Conservation (phyloP, 2,797 vertebrate genomes). For the Todus mexicanus region DNA sequence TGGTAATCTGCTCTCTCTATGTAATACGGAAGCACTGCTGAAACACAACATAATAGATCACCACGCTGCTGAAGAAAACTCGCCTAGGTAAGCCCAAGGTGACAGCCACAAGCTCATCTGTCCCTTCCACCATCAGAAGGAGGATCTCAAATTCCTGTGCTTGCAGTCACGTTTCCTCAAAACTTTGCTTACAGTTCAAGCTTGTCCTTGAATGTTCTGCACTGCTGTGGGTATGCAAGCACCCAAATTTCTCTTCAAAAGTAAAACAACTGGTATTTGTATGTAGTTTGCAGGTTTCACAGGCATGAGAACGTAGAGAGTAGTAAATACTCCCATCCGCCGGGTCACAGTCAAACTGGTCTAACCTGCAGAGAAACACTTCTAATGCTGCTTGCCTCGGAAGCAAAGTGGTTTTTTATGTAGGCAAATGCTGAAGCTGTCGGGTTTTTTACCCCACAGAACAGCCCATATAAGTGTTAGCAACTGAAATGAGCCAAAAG, state of each 20-base stretch:
- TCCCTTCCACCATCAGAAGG: not conserved
- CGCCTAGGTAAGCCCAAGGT: not conserved
- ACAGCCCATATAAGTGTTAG: not conserved
- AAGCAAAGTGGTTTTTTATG: not conserved
- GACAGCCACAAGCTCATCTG: not conserved
- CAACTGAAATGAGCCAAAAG: constrained; percentile 14
- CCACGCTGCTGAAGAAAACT: not conserved
- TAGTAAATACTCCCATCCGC: not conserved
- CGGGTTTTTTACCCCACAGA: not conserved
- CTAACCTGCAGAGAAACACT: not conserved
- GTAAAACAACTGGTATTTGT: not conserved
- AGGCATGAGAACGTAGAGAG: not conserved
- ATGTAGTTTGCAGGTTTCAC: not conserved
- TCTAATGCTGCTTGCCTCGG: not conserved
- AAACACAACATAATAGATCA: not conserved
- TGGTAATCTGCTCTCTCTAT: not conserved
- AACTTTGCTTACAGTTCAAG: not conserved
- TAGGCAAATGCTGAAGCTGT: not conserved
- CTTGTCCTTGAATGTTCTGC: not conserved
- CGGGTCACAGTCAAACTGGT: not conserved
- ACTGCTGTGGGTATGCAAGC: not conserved
- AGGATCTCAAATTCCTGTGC: not conserved
- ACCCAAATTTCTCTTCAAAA: not conserved
- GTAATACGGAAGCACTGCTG: not conserved
- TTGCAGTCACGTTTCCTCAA: not conserved